Conservation (phyloP, 2,113 vertebrate genomes). For the Pipa parva region DNA sequence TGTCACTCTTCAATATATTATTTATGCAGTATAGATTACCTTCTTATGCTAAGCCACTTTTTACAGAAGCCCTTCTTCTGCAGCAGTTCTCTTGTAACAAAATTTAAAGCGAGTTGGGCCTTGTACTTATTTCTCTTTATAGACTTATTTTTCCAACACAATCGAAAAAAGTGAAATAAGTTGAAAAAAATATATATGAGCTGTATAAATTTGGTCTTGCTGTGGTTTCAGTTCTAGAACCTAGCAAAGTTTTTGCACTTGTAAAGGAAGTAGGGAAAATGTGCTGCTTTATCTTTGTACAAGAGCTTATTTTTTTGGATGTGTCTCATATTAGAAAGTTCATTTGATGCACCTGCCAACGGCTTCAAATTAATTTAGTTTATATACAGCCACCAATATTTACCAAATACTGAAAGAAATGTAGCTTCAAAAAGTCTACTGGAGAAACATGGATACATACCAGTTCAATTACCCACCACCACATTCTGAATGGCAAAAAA, state of each 20-base stretch:
- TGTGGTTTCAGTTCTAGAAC: conserved; percentile 28
- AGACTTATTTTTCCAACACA: conserved; percentile 8
- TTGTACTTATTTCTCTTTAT: conserved; percentile 1
- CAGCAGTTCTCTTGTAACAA: too few species aligned
- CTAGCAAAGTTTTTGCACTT: conserved; percentile 27
- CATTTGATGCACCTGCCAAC: conserved; percentile 1
- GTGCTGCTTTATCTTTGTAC: conserved; percentile 1
- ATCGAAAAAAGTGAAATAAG: conserved; percentile 12
- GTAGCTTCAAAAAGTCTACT: too few species aligned
- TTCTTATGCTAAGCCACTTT: too few species aligned
- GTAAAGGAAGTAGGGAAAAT: conserved; percentile 16
- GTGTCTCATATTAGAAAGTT: not conserved
- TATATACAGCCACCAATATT: too few species aligned
- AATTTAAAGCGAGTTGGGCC: too few species aligned
- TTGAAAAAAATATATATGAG: conserved; percentile 25
- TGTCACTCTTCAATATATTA: not conserved
- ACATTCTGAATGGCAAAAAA: too few species aligned
- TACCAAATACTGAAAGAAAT: too few species aligned
- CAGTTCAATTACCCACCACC: too few species aligned
- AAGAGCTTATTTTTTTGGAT: not conserved
- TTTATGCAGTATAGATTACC: too few species aligned
- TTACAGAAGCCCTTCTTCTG: too few species aligned
- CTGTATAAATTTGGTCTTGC: conserved; percentile 20
- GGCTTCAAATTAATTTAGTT: too few species aligned
- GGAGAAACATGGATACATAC: too few species aligned